Base-by-base conservation (phyloP, 1,140 invertebrate species). In the Drosophila melanica region DNA sequence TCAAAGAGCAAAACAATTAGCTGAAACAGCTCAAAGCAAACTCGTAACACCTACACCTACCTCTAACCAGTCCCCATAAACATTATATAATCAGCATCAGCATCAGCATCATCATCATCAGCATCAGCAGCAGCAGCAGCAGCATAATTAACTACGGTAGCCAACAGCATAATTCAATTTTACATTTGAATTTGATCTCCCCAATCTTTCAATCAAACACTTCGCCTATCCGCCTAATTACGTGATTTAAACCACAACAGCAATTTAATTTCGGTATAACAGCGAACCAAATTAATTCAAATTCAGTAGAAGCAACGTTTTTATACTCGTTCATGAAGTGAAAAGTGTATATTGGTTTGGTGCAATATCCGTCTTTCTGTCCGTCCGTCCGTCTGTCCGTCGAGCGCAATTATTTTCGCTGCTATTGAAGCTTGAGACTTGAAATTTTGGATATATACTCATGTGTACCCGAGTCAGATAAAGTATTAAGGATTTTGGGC, bases 1-100 rank as follows among this genome's bases (percentile, higher is more conserved):
- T 62, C 82, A 69, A 86, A 86, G 55, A 76, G 79, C 63, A 62
- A 87, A 60, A 79, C 82, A 87, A 87, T 87, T 87, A 87, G 79
- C 66, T 37, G 63, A 53, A 63, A 66, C 84, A 79, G 75, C 79
- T 85, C 45, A 41, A 39, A 18, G 35, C 54, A 42, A 27, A 58
- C 37, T 60, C 39, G 41, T 27, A 33, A 10, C 60, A 12, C 20
- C 18, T 33, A 62, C 50, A 42, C 37, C 9, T 8, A 35, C 27
- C 27, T 5, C 27, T 27, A 7, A 35, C 33, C 33, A 10, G 33
- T 9, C 33, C 12, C n/a, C 39, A 14, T 23, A 48, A 45, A 5
- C 20, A 30, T 12, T n/a, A 18, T 18, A 27, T 51, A 53, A 45
- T 54, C 27, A 48, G 14, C 53, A 39, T n/a, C n/a, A n/a, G 23